phyloP scores from a whole-genome alignment of 1,140 invertebrate species.

The Drosophila hydei region DNA sequence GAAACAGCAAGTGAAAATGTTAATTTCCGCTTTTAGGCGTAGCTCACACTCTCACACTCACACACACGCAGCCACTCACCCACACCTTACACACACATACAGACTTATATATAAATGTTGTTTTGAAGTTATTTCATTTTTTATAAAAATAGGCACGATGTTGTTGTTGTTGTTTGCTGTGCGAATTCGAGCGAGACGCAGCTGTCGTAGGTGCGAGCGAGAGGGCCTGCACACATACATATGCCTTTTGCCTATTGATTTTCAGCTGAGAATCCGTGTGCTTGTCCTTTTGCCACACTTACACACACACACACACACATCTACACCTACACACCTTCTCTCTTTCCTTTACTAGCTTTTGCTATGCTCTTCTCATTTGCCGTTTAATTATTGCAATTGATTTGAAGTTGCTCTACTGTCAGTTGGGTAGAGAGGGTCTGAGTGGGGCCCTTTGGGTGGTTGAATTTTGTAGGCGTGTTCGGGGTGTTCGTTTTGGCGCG shows the following conservation, averaged over 20 bases:
- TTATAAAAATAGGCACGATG: conserved; percentile 62
- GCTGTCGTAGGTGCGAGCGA: conserved; percentile 26
- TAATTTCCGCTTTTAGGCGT: conserved; percentile 72
- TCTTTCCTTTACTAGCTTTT: neutral
- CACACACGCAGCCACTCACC: conserved; percentile 26
- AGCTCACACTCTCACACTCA: conserved; percentile 29
- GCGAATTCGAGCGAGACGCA: conserved; percentile 13
- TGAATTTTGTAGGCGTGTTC: conserved; percentile 4
- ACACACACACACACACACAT: conserved; percentile 8
- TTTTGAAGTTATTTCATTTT: conserved; percentile 38
- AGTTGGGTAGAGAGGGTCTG: neutral
- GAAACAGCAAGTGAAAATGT: conserved; percentile 78
- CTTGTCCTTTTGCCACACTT: conserved; percentile 22
- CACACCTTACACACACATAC: conserved; percentile 10
- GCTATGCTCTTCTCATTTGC: conserved; percentile 13
- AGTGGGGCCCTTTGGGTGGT: neutral
- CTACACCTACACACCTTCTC: neutral
- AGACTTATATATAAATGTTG: conserved; percentile 25
- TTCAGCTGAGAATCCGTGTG: conserved; percentile 36
- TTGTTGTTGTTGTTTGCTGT: conserved; percentile 19
- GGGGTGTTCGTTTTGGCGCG: conserved; percentile 40
- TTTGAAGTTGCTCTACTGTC: conserved; percentile 27
- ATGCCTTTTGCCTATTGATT: conserved; percentile 49
- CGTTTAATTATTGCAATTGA: conserved; percentile 51
- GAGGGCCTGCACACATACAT: conserved; percentile 4